Base-by-base conservation (phyloP, 2,888 invertebrate species). In the Andricus curvator region DNA sequence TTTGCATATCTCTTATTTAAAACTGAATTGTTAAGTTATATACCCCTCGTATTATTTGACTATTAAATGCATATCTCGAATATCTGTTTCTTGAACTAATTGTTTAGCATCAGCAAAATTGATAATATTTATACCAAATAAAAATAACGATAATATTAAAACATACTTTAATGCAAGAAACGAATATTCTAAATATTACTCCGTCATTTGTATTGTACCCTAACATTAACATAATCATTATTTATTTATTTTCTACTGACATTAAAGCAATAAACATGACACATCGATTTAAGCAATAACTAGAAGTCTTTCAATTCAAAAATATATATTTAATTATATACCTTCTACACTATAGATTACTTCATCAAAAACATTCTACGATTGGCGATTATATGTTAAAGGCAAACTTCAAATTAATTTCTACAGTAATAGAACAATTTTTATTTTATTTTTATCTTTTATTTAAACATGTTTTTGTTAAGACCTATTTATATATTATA, bases 401-500 rank as follows among this genome's bases (percentile, higher is more conserved):
- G 1, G n/a, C 6, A 51, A 11, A 56, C 29, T 33, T 20, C 11
- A n/a, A 51, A 70, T 20, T 48, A 48, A 48, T 17, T 33, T 56
- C 9, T n/a, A 37, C n/a, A 74, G 33, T 56, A 37, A 74, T 74
- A 56, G 5, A 74, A 74, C 56, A 74, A 74, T 51, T 74, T 56
- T 74, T 74, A 56, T 56, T 56, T 78, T 44, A 68, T 78, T 68
- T 67, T 37, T 60, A 37, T 41, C 80, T 80, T 86, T 74, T 84
- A 85, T 81, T 85, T 74, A 56, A 51, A 56, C n/a, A 74, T 56
- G 33, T 56, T 11, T 56, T 74, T n/a, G n/a, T 37, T 74, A 56
- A n/a, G n/a, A 4, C 37, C n/a, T 84, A 86, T 84, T 80, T 84
- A 82, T 48, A 17, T 87, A 85, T 84, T 85, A 79, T 82, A 83